phyloP scores from a whole-genome alignment of 1,140 invertebrate genomes.

The Penaeus chinensis region DNA sequence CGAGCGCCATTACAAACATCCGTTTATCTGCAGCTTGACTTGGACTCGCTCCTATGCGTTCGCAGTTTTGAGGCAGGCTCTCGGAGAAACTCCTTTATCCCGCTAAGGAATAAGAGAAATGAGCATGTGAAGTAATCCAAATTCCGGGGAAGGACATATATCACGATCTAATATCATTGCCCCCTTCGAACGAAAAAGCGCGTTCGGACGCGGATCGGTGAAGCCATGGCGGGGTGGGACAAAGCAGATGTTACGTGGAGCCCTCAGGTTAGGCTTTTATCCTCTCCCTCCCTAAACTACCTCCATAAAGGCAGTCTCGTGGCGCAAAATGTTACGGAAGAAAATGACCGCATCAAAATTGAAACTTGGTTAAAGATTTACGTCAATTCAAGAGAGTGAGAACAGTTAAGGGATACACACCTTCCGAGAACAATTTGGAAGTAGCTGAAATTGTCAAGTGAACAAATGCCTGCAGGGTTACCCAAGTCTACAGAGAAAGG shows the following conservation, averaged over 20 bases:
- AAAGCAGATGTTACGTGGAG: conserved; percentile 16
- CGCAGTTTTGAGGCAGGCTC: too few relatives aligned
- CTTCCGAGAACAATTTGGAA: conserved; percentile 40
- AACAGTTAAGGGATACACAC: not conserved
- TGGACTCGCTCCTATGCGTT: not conserved
- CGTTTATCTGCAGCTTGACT: conserved; percentile 23
- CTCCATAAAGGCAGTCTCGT: too few relatives aligned
- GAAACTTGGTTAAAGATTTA: too few relatives aligned
- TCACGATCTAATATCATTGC: too few relatives aligned
- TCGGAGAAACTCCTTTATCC: not conserved
- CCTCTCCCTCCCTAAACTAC: too few relatives aligned
- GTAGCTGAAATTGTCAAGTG: conserved; percentile 57
- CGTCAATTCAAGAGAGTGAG: not conserved
- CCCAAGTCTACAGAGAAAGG: not conserved
- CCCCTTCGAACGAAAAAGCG: too few relatives aligned
- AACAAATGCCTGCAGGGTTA: conserved; percentile 40
- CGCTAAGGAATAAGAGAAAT: not conserved
- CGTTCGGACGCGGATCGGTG: not conserved
- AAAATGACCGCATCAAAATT: too few relatives aligned
- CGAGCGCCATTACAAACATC: conserved; percentile 52
- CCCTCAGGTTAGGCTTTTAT: conserved; percentile 17
- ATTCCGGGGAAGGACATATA: too few relatives aligned
- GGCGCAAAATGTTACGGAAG: too few relatives aligned
- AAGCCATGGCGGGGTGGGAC: conserved; percentile 15
- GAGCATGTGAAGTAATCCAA: not conserved